Conservation (phyloP, 2,113 vertebrate species). For the Erythrocercus mccallii region DNA sequence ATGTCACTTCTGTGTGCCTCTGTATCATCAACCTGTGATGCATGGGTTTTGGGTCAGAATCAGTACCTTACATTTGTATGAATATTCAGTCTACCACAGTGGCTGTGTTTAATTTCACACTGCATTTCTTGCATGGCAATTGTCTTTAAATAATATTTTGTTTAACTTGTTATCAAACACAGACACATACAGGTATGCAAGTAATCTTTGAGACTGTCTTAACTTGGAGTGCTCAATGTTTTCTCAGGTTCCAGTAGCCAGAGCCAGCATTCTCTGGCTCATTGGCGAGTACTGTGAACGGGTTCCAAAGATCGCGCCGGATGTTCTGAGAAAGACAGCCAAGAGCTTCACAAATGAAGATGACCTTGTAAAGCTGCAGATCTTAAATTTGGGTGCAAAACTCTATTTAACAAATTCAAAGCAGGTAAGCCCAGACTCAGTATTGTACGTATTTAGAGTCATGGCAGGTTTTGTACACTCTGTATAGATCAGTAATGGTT, state of each 20-base stretch:
- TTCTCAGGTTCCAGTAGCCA: conserved; percentile 90
- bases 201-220: background rate
- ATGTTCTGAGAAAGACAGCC: conserved; percentile 92
- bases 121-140: background rate
- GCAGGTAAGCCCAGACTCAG: conserved; percentile 78
- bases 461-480: background rate
- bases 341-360: conserved; percentile 91
- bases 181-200: background rate
- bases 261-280: conserved; percentile 97
- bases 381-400: conserved; percentile 91
- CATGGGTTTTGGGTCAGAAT: background rate
- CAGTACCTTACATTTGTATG: background rate
- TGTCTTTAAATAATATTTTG: background rate
- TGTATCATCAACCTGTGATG: background rate
- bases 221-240: background rate
- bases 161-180: background rate
- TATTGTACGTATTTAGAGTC: background rate
- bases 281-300: conserved; percentile 95
- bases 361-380: conserved; percentile 95
- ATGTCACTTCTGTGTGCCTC: background rate
- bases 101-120: background rate
- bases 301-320: conserved; percentile 94
- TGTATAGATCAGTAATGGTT: background rate
- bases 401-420: conserved; percentile 97
- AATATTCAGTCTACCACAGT: background rate